A percentile compares a stretch with the other conserved stretches of the same genome.
These are phyloP conservation scores for Geodia barretti DNA, from an alignment of 37 sponge, comb jelly and placozoan genomes.

Conservation along the genomic window DNA sequence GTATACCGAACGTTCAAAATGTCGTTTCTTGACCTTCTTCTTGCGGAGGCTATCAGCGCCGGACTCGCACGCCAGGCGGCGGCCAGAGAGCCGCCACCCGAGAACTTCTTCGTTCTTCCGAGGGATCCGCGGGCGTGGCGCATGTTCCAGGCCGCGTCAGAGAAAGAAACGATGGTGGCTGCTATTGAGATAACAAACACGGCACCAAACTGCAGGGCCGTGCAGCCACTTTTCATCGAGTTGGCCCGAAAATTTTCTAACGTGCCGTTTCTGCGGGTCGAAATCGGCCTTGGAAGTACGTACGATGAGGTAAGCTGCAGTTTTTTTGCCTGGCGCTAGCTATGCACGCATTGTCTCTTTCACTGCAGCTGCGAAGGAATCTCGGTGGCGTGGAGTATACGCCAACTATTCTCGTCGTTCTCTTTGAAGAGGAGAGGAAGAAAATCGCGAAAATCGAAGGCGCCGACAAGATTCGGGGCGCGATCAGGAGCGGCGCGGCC, in stretches of 20 bases:
- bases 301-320: conserved; percentile 60
- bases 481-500: conserved; percentile 1
- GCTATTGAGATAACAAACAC: conserved; percentile 48
- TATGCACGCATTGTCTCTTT: neutral
- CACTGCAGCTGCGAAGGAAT: conserved; percentile 42
- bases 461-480: conserved; percentile 5
- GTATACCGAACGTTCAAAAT: too few species aligned
- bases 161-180: conserved; percentile 65
- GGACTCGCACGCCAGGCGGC: conserved; percentile 41
- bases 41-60: conserved; percentile 55
- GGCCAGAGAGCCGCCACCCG: conserved; percentile 43
- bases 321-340: too few species aligned
- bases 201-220: conserved; percentile 9
- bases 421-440: conserved; percentile 28
- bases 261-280: conserved; percentile 42
- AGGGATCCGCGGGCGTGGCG: conserved; percentile 47
- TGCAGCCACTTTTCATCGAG: conserved; percentile 37
- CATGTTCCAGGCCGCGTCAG: conserved; percentile 28
- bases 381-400: conserved; percentile 58
- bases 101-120: conserved; percentile 66
- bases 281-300: conserved; percentile 31
- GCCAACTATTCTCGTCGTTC: conserved; percentile 38
- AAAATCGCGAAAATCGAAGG: conserved; percentile 2
- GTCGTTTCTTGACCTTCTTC: conserved; percentile 55
- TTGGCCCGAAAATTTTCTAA: conserved; percentile 47